Evolutionary conservation across 2,797 vertebrate genomes (phyloP), one percentile per base, ranked within the genome.

Genomic region (Sebastes itinus): DNA sequence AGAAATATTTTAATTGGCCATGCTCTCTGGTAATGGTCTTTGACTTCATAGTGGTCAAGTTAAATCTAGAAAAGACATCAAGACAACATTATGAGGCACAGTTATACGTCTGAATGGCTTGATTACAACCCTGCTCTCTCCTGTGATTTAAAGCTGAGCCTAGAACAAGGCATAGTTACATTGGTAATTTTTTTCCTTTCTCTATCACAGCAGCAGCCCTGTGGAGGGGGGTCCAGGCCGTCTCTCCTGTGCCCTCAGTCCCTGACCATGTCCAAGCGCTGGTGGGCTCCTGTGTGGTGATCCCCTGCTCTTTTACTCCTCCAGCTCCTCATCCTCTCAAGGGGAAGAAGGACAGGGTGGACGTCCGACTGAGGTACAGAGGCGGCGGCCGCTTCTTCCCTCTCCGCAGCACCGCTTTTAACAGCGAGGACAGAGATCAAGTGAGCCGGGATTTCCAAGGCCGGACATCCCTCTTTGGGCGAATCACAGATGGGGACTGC

Each of bases 231-330:
- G 80, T 80, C 32, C 82, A 78, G 35, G 58, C 88, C 2, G 49
- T 71, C 6, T 87, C 93, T 5, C 92, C 88, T 30, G 81, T 87
- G 12, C 93, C 94, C 54, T 89, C 89, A 0, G 84, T 93, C 72
- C 96, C 95, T 0, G 90, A 73, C 9, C 84, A 35, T 5, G 91
- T 97, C 60, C 78, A 65, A 5, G 96, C 93, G 8, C 61, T 96
- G 55, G 84, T 68, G 46, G 96, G 96, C 58, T 96, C 95, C 25
- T 97, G 97, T 3, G 94, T 95, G 66, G 87, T 96, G 81, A 92
- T 97, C 54, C 96, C 96, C 59, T 97, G 97, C 90, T 94, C 95
- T 2, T 96, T 95, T 86, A 74, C 80, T 0, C 88, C 79, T 52
- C 71, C 20, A 2, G 42, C 81, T 27, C 16, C 71, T 84, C 65